These are phyloP conservation scores for Plemyria rubiginata DNA, from an alignment of 2,888 invertebrate species.

Conservation along the genomic window DNA sequence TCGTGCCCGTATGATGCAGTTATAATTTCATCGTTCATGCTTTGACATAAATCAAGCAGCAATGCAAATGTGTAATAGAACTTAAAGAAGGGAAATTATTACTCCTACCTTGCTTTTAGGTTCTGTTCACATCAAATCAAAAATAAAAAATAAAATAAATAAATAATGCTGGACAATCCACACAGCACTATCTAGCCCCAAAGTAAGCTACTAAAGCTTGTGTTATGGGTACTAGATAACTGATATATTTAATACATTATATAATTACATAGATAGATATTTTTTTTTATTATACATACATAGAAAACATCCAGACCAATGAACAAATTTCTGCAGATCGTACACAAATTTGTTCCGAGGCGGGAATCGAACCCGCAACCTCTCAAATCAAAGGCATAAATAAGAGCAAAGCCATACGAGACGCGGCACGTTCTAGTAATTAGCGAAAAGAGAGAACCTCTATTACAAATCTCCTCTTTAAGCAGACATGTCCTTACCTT, in stretches of 20 bases:
- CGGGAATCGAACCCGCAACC: too few species aligned
- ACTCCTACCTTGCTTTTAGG: slow-evolving; percentile 28
- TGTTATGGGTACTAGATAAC: too few species aligned
- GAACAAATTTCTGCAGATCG: too few species aligned
- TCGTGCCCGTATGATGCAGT: slow-evolving; percentile 10
- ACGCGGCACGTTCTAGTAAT: slow-evolving; percentile 58
- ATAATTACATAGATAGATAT: too few species aligned
- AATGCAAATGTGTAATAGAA: slow-evolving; percentile 13
- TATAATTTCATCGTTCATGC: slow-evolving; percentile 7
- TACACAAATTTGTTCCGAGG: too few species aligned
- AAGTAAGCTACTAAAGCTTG: too few species aligned
- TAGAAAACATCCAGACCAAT: too few species aligned
- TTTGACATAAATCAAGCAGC: slow-evolving; percentile 4
- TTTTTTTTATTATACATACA: too few species aligned
- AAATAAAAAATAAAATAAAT: too few species aligned
- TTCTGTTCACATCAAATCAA: slow-evolving; percentile 13
- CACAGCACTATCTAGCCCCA: too few species aligned
- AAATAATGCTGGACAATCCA: too few species aligned
- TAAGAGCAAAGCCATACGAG: slow-evolving; percentile 47
- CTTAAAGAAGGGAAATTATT: slow-evolving; percentile 1
- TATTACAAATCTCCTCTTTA: slow-evolving; percentile 57
- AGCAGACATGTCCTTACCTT: slow-evolving; percentile 35
- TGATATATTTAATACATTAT: too few species aligned
- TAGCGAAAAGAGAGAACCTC: slow-evolving; percentile 56
- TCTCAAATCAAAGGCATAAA: slow-evolving; percentile 43